A percentile compares a stretch with the other conserved stretches of the same genome.
These are phyloP conservation scores for Mus spicilegus DNA, from an alignment of 2,113 vertebrate genomes.

Conservation along the genomic window DNA sequence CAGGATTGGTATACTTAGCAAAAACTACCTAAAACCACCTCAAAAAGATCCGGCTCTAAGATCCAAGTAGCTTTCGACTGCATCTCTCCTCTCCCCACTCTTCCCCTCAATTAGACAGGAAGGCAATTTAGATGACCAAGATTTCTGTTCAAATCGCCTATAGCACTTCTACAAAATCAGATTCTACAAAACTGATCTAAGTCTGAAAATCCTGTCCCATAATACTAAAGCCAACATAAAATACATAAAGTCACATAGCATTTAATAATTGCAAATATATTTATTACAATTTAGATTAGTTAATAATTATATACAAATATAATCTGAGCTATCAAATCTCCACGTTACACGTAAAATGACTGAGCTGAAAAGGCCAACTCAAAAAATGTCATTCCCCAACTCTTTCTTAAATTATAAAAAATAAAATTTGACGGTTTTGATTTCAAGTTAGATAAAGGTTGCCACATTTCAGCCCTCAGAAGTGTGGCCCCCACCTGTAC, in stretches of 20 bases:
- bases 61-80: neutral
- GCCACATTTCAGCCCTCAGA: conserved; percentile 57
- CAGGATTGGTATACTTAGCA: neutral
- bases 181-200: neutral
- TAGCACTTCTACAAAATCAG: neutral
- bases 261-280: conserved; percentile 86
- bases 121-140: neutral
- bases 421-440: conserved; percentile 88
- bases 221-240: conserved; percentile 6
- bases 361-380: conserved; percentile 79
- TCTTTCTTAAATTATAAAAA: conserved; percentile 87
- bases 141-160: neutral
- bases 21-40: neutral
- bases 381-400: conserved; percentile 64
- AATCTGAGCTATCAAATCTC: conserved; percentile 86
- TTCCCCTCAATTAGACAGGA: neutral
- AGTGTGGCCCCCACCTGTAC: conserved; percentile 55
- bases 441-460: conserved; percentile 83
- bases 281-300: conserved; percentile 88
- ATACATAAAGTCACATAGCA: conserved; percentile 44
- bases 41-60: neutral
- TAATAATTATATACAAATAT: conserved; percentile 86
- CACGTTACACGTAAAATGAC: conserved; percentile 79
- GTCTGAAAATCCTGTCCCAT: conserved; percentile 31
- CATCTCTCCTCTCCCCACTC: neutral